These are phyloP conservation scores for Aleiodes testaceus DNA, from an alignment of 2,888 invertebrate genomes.

Conservation along the genomic window DNA sequence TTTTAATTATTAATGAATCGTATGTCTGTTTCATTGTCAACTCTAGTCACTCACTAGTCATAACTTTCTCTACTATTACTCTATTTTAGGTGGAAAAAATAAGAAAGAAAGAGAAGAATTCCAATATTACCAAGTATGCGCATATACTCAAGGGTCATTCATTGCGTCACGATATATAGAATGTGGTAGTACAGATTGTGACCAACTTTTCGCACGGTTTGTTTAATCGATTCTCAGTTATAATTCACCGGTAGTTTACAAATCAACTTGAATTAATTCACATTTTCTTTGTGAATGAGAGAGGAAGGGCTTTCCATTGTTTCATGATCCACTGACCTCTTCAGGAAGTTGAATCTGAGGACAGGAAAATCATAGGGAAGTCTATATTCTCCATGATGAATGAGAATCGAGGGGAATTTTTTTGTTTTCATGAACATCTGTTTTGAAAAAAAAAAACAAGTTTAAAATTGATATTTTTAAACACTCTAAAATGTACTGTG, in stretches of 20 bases:
- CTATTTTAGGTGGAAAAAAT: constrained; percentile 5
- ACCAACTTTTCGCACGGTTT: constrained; percentile 8
- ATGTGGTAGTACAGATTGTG: constrained; percentile 6
- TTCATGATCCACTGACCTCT: no score
- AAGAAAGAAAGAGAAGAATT: no score
- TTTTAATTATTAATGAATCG: not conserved
- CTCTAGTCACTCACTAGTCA: constrained; percentile 9
- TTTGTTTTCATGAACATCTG: no score
- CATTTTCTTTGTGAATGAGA: not conserved
- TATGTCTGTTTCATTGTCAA: constrained; percentile 27
- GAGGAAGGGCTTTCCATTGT: not conserved
- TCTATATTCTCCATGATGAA: no score
- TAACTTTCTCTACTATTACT: constrained; percentile 1
- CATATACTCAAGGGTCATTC: constrained; percentile 19
- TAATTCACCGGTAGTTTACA: constrained; percentile 9
- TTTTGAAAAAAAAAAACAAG: not conserved
- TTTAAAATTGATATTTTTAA: no score
- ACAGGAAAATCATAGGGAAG: no score
- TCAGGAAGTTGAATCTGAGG: no score
- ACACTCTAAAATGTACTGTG: no score
- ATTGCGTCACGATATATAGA: constrained; percentile 19
- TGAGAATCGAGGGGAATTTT: no score
- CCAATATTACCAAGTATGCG: constrained; percentile 11
- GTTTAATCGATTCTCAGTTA: constrained; percentile 26
- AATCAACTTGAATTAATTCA: not conserved